Evolutionary conservation across 2,888 invertebrate genomes (phyloP).

Genomic region (Diachrysia chrysitis): DNA sequence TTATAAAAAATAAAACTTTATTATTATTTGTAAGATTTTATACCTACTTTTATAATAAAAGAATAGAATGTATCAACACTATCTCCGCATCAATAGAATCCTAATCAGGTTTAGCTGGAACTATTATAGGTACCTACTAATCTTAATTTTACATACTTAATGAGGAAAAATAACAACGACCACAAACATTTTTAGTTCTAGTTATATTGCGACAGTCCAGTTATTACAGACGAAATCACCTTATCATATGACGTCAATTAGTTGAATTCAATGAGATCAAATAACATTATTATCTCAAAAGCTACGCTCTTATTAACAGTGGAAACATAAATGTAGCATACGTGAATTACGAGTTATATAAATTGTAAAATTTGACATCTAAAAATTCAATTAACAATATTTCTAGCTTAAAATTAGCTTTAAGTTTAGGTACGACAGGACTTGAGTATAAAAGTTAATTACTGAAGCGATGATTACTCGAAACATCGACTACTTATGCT

Average conservation of each 20-base stretch:
- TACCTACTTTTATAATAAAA: too few species aligned
- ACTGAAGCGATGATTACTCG: conserved; percentile 43
- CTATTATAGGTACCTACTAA: too few species aligned
- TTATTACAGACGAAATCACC: conserved; percentile 8
- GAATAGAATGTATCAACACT: too few species aligned
- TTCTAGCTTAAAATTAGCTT: conserved; percentile 45
- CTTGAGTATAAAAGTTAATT: conserved; percentile 38
- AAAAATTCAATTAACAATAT: conserved; percentile 44
- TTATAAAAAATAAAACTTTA: too few species aligned
- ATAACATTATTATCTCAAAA: conserved; percentile 33
- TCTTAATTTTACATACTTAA: too few species aligned
- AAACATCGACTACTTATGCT: conserved; percentile 46
- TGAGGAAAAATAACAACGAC: conserved; percentile 19
- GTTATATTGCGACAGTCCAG: conserved; percentile 22
- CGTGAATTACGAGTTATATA: conserved; percentile 20
- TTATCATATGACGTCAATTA: conserved; percentile 26
- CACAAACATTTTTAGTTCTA: conserved; percentile 22
- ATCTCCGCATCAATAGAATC: too few species aligned
- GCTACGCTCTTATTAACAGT: conserved; percentile 21
- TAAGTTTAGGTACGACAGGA: conserved; percentile 45
- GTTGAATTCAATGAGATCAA: conserved; percentile 39
- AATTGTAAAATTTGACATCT: conserved; percentile 36
- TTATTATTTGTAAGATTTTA: too few species aligned
- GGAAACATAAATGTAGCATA: conserved; percentile 23
- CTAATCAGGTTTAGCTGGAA: too few species aligned